Conservation (phyloP, 2,797 vertebrate genomes). For the Cottoperca gobio region DNA sequence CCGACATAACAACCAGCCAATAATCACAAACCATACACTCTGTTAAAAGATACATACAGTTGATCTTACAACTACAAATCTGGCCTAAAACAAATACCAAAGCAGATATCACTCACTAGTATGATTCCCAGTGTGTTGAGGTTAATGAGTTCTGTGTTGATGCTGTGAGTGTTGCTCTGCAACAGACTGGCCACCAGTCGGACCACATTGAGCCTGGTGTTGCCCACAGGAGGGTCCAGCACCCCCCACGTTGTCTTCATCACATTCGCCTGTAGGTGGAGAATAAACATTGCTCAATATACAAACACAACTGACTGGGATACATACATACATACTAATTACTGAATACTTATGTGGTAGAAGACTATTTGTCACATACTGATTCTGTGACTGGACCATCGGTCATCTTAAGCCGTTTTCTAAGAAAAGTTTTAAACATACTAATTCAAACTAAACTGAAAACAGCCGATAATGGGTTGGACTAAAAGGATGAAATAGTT, state of each 20-base stretch:
- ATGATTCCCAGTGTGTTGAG: slow-evolving; percentile 97
- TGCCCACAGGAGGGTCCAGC: slow-evolving; percentile 96
- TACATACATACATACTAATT: not conserved
- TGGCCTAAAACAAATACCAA: not conserved
- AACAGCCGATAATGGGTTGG: not conserved
- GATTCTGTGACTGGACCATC: not conserved
- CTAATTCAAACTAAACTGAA: not conserved
- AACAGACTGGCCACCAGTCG: slow-evolving; percentile 95
- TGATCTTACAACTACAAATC: too few relatives aligned
- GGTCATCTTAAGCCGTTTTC: not conserved
- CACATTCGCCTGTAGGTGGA: slow-evolving; percentile 87
- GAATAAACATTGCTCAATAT: slow-evolving; percentile 19
- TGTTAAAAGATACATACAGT: too few relatives aligned
- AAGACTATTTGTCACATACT: not conserved
- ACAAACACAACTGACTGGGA: not conserved
- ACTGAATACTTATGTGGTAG: not conserved
- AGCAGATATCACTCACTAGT: slow-evolving; percentile 85
- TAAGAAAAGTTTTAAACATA: not conserved
- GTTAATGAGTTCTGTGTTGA: slow-evolving; percentile 94
- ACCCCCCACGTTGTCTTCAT: slow-evolving; percentile 99
- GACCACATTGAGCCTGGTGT: slow-evolving; percentile 95
- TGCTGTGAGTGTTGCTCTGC: slow-evolving; percentile 92
- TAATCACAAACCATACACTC: too few relatives aligned
- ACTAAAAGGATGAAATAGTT: not conserved
- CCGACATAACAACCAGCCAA: too few relatives aligned